A percentile compares a stretch with the other conserved stretches of the same genome.
These are phyloP conservation scores for Stenodema calcarata DNA, from an alignment of 2,888 invertebrate genomes.

Conservation along the genomic window DNA sequence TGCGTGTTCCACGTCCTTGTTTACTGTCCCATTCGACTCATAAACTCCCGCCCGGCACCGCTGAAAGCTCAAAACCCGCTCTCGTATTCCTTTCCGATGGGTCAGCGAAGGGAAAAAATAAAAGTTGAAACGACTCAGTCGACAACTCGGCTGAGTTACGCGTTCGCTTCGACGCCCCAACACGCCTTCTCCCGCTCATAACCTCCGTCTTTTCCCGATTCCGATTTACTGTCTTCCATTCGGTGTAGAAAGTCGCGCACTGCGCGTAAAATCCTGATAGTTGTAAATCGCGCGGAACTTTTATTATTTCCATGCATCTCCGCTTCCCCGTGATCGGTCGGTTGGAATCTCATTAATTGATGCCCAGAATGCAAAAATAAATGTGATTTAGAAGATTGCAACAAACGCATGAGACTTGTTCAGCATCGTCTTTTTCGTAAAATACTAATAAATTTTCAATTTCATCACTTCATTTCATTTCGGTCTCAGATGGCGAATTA, in stretches of 20 bases:
- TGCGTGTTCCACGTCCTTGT: neutral
- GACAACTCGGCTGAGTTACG: neutral
- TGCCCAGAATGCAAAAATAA: too few species aligned
- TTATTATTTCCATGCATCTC: neutral
- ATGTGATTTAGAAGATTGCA: too few species aligned
- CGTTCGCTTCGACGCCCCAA: neutral
- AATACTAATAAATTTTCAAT: too few species aligned
- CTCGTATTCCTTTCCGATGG: neutral
- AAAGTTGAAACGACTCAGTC: neutral
- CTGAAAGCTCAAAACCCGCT: neutral
- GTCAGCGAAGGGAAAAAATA: neutral
- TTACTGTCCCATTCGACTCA: neutral
- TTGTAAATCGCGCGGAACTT: neutral
- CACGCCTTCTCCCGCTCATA: neutral
- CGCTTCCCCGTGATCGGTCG: neutral
- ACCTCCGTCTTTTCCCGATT: neutral
- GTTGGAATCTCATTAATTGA: neutral
- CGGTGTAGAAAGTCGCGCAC: neutral
- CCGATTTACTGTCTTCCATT: neutral
- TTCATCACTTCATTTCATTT: too few species aligned
- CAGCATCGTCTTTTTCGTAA: too few species aligned
- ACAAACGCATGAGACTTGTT: too few species aligned
- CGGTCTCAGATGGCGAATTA: too few species aligned
- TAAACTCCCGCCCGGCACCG: neutral
- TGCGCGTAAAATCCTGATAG: neutral